Evolutionary conservation across 2,888 invertebrate genomes (phyloP), one percentile per base, ranked within the genome.

Genomic region (Meiosimyza platycephala): DNA sequence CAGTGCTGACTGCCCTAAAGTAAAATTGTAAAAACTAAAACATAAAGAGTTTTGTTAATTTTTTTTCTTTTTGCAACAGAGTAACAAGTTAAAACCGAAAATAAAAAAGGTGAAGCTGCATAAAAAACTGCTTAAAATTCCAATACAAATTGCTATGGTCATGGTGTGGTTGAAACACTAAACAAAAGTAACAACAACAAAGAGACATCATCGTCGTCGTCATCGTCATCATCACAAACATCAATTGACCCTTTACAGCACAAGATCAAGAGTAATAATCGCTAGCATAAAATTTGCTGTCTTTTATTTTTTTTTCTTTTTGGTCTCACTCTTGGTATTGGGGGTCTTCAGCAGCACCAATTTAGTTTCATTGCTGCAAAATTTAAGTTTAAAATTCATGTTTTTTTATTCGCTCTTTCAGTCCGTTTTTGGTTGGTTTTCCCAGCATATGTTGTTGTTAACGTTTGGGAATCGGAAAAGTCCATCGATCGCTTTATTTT

Each of bases 181-280:
- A 12, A 47, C 66, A 66, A 47, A 51, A 69, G 63, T 60, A 65
- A 47, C 50, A 66, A 59, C 54, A 62, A 48, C 64, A 33, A 48
- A 54, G 5, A 66, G 28, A 11, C 52, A 52, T 65, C 65, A 52
- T 55, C 55, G 55, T 67, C 64, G 28, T 51, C 64, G 51, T 64
- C 82, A 77, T 80, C 79, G 78, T 76, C 80, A 78, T 81, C 84
- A 84, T 81, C 84, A 79, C 84, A 81, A 83, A 84, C 82, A 84
- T 84, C 82, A 84, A 83, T 83, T 83, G 82, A 83, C 84, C 82
- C 83, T 83, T 81, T 75, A 79, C 79, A 79, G 83, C 81, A 79
- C 79, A 77, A 81, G 82, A 83, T 84, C 82, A 83, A 84, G 84
- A 83, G 83, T 83, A 84, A 83, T 83, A 83, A 83, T 84, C 82